phyloP scores from a whole-genome alignment of 2,888 invertebrate genomes.

The Ischnus inquisitorius region DNA sequence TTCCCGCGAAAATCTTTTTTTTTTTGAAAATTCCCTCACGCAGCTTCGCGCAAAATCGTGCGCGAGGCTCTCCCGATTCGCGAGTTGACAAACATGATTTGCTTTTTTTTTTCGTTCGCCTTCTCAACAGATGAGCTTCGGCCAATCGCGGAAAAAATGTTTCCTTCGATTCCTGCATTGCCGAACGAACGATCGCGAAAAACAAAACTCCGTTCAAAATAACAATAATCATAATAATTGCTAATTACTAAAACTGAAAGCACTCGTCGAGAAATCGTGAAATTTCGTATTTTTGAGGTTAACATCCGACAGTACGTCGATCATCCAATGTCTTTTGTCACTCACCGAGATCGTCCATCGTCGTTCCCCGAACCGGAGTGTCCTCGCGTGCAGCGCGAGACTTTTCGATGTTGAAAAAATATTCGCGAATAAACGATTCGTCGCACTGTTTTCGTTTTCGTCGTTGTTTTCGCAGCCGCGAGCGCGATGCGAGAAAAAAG shows the following conservation, averaged over 20 bases:
- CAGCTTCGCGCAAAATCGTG: background rate
- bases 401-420: background rate
- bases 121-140: background rate
- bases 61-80: background rate
- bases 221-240: background rate
- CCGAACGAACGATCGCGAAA: too few species aligned
- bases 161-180: too few species aligned
- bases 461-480: background rate
- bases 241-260: too few species aligned
- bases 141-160: background rate
- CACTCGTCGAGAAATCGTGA: background rate
- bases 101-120: constrained; percentile 23
- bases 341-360: constrained; percentile 68
- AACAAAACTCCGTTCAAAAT: background rate
- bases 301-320: constrained; percentile 26
- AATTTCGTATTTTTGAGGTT: constrained; percentile 58
- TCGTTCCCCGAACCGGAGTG: background rate
- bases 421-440: background rate
- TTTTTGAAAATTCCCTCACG: background rate
- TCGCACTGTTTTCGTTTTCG: background rate
- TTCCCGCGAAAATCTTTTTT: constrained; percentile 32
- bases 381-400: constrained; percentile 9
- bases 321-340: constrained; percentile 35
- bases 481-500: constrained; percentile 9
- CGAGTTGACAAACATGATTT: constrained; percentile 53